Percentiles rank a stretch among this genome's conserved stretches.
These are phyloP conservation scores for Volucella inflata DNA, from an alignment of 2,888 invertebrate species.

Conservation along the genomic window DNA sequence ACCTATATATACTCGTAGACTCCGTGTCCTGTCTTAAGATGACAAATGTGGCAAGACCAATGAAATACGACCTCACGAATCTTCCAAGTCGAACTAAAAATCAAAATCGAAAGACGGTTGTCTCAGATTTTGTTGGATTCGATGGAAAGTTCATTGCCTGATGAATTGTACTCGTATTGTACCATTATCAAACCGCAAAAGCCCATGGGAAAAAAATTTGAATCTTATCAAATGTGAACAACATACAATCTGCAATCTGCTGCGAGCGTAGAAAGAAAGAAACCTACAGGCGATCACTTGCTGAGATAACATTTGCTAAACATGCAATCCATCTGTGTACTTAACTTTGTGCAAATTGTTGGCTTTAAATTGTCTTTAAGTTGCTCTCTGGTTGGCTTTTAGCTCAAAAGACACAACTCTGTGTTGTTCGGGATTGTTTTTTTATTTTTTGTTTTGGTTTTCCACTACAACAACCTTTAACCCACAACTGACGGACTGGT, in stretches of 20 bases:
- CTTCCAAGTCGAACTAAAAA: slow-evolving; percentile 11
- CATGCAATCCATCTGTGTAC: slow-evolving; percentile 52
- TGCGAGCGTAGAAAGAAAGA: not conserved
- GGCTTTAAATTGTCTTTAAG: slow-evolving; percentile 11
- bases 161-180: not conserved
- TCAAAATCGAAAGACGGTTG: slow-evolving; percentile 4
- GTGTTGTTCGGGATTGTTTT: slow-evolving; percentile 19
- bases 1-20: too few species aligned
- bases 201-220: slow-evolving; percentile 43
- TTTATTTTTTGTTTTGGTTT: slow-evolving; percentile 43
- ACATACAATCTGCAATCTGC: slow-evolving; percentile 9
- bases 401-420: slow-evolving; percentile 25
- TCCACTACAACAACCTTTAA: slow-evolving; percentile 53
- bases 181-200: not conserved
- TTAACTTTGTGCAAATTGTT: slow-evolving; percentile 38
- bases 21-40: slow-evolving; percentile 67
- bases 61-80: slow-evolving; percentile 69
- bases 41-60: slow-evolving; percentile 62
- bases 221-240: slow-evolving; percentile 26
- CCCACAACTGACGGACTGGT: slow-evolving; percentile 40
- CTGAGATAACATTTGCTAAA: slow-evolving; percentile 42
- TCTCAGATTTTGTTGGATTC: not conserved
- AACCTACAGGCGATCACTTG: slow-evolving; percentile 29
- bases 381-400: slow-evolving; percentile 15
- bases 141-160: slow-evolving; percentile 26